phyloP scores from a whole-genome alignment of 2,797 vertebrate genomes.

The Siniperca obscura region DNA sequence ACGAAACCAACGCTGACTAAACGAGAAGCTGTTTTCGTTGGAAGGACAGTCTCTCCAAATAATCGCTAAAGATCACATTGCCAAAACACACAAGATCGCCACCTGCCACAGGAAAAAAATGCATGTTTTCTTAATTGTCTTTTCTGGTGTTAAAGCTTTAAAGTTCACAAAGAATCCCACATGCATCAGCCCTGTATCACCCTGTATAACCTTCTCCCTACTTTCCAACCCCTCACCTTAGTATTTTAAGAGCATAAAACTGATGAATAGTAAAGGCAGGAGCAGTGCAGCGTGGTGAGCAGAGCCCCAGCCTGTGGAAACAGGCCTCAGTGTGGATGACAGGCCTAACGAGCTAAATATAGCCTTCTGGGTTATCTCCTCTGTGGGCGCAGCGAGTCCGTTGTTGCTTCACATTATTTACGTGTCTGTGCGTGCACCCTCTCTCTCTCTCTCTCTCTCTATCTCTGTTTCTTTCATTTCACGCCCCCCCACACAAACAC shows the following conservation, averaged over 20 bases:
- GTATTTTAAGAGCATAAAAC: slow-evolving; percentile 68
- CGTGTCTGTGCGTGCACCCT: slow-evolving; percentile 85
- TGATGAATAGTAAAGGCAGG: slow-evolving; percentile 78
- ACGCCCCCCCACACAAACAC: slow-evolving; percentile 65
- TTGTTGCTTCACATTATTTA: slow-evolving; percentile 88
- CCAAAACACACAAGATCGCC: not conserved
- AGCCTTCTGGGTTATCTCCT: slow-evolving; percentile 86
- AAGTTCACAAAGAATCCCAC: slow-evolving; percentile 15
- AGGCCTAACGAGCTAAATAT: slow-evolving; percentile 87
- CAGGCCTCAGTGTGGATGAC: slow-evolving; percentile 84
- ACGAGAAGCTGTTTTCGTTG: not conserved
- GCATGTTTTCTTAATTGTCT: not conserved
- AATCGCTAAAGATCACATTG: not conserved
- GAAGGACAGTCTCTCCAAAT: not conserved
- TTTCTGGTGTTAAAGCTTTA: not conserved
- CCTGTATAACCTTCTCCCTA: slow-evolving; percentile 30
- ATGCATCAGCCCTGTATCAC: slow-evolving; percentile 9
- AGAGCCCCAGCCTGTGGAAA: slow-evolving; percentile 80
- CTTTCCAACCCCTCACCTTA: slow-evolving; percentile 37
- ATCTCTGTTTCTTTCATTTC: slow-evolving; percentile 60
- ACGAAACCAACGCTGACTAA: not conserved
- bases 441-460: slow-evolving; percentile 47
- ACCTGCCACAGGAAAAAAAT: slow-evolving; percentile 1
- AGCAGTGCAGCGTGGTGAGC: slow-evolving; percentile 77
- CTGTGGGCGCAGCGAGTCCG: slow-evolving; percentile 80